Evolutionary conservation across 2,113 vertebrate genomes (phyloP), one percentile per base, ranked within the genome.

Genomic region (Oncorhynchus kisutch): DNA sequence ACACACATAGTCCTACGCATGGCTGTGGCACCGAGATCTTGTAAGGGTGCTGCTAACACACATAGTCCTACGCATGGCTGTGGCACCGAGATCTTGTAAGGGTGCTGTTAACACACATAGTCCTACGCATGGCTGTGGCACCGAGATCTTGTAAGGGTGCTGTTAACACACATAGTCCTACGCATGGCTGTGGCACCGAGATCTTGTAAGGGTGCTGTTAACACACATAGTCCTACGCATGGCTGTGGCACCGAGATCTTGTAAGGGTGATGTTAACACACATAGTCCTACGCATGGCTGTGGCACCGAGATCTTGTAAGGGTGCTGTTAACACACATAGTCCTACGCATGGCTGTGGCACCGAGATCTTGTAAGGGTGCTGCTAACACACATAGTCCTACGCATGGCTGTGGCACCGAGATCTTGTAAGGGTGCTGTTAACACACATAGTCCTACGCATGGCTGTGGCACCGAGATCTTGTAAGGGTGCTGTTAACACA

Each of bases 111-210:
- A 90, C 73, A 48, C n/a, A n/a, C n/a, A n/a, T n/a, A n/a, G n/a
- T n/a, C n/a, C n/a, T 45, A 11, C 9, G 0, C 39, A 45, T 90
- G 91, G 85, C 8, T 34, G 93, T 84, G 76, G 88, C 83, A 87
- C n/a, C 70, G 76, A 82, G 12, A 3, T 54, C 51, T 18, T 14
- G 51, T 5, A 54, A 54, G 51, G 51, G 51, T 54, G 51, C 16
- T 86, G 74, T 67, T 79, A 82, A 90, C 73, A 48, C n/a, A n/a
- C n/a, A n/a, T n/a, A n/a, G n/a, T n/a, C n/a, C n/a, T 45, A 11
- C 9, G 0, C 39, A 45, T 90, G 91, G 85, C 8, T 34, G 93
- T 84, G 76, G 88, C 83, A 87, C n/a, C 70, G 76, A 82, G 12
- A 3, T 54, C 51, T 18, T 14, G 51, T 5, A 54, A 54, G 51